Base-by-base conservation (phyloP, 2,888 invertebrate species). In the Caenorhabditis doughertyi region DNA sequence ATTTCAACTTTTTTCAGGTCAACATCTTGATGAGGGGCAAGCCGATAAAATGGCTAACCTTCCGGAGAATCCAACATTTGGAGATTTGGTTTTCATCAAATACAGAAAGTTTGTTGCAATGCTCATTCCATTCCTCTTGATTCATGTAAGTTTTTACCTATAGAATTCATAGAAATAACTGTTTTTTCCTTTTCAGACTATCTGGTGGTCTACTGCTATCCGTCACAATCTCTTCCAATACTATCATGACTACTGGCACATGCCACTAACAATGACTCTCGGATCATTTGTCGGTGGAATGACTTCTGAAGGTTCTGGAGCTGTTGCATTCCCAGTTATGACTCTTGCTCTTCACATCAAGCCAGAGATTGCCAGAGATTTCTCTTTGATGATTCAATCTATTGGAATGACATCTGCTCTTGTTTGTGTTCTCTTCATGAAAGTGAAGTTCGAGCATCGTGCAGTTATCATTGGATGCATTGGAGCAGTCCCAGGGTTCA, bases 231-330 rank as follows among this genome's bases (percentile, higher is more conserved):
- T 87, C 53, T 90, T 90, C 87, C 71, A 82, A 58, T 85, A 87
- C 49, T 92, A 90, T 76, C 79, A 82, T 18, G 88, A 89, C 21
- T 89, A 89, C 62, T 92, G 89, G 88, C 86, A 88, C 70, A 91
- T 92, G 89, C 89, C 90, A 11, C 68, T 92, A 27, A 92, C 92
- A 8, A 92, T 92, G 92, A 83, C 92, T 16, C 76, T 90, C 18
- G 92, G 92, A 0, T 90, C 92, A 23, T 88, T 89, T 23, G 88
- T 92, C 58, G 90, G 89, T 49, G 90, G 90, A 51, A 90, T 90
- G 88, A 90, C 90, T 18, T 86, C 86, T 11, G 90, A 90, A 79
- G 90, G 90, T 25, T 89, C 89, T 13, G 90, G 90, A 49, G 90
- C 90, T 16, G 86, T 90, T 8, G 90, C 90, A 0, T 90, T 90